These are phyloP conservation scores for Rhinichthys klamathensis DNA, from an alignment of 2,113 vertebrate species.

Conservation along the genomic window DNA sequence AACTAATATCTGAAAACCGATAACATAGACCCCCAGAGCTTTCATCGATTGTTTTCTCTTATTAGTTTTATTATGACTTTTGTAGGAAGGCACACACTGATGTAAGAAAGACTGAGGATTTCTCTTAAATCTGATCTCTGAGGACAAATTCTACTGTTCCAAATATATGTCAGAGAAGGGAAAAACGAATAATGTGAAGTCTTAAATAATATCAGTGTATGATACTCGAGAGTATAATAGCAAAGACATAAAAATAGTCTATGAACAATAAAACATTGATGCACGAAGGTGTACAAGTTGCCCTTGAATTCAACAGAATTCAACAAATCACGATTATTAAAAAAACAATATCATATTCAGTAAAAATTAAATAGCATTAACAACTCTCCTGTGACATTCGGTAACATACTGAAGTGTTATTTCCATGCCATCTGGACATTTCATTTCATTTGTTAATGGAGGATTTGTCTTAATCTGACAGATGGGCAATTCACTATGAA, in stretches of 20 bases:
- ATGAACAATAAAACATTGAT: not conserved
- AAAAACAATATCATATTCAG: not conserved
- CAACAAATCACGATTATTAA: constrained; percentile 1
- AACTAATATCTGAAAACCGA: constrained; percentile 31
- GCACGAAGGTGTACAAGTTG: not conserved
- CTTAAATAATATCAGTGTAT: not conserved
- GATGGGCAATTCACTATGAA: constrained; percentile 36
- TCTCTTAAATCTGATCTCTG: constrained; percentile 11
- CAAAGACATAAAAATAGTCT: not conserved
- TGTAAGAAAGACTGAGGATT: not conserved
- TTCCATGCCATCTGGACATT: constrained; percentile 36
- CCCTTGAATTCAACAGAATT: not conserved
- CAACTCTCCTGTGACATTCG: constrained; percentile 30
- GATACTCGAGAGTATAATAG: not conserved
- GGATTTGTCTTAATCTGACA: constrained; percentile 46
- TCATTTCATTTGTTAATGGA: constrained; percentile 45
- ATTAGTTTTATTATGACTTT: constrained; percentile 41
- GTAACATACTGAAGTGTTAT: constrained; percentile 15
- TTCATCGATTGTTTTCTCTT: constrained; percentile 26
- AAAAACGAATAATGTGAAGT: not conserved
- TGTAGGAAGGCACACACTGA: constrained; percentile 1
- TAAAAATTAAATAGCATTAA: constrained; percentile 28
- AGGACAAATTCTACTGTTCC: constrained; percentile 24
- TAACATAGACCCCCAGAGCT: constrained; percentile 17
- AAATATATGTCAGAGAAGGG: not conserved